Evolutionary conservation across 2,113 vertebrate species (phyloP), one percentile per base, ranked within the genome.

Genomic region (Salvelinus namaycush): DNA sequence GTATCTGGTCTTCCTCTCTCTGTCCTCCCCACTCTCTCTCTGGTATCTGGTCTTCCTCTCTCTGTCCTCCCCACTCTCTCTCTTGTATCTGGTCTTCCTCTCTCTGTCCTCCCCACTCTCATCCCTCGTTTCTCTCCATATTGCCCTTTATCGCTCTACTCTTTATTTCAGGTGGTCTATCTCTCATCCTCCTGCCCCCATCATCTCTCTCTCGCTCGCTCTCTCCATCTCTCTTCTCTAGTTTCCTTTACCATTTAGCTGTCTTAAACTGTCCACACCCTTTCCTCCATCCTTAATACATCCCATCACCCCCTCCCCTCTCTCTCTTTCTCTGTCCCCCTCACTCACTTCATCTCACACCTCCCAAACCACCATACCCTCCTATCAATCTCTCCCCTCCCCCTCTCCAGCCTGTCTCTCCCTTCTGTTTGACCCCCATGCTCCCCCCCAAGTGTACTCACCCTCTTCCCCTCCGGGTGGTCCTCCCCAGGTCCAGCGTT

Each of bases 401-500:
- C n/a, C 31, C 72, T 22, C 34, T 11, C 39, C 39, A 44, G 39
- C 51, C 13, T 12, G 57, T 67, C n/a, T 44, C 62, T 60, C 16
- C 13, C 49, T 39, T 16, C 68, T 22, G 5, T 31, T 24, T 62
- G 29, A 27, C 80, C 49, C 24, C 39, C 57, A 4, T 51, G 3
- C 79, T 27, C 62, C 31, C 59, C 44, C 44, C 24, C 51, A 14
- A 54, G 87, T 90, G 29, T 89, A 90, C 75, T 94, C 65, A 86
- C 93, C 44, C 90, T 88, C 84, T 76, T 88, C 82, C 91, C 87
- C 83, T 26, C 80, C 80, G 2, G 94, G 91, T 39, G 94, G 93
- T 87, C 95, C 93, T 89, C 94, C 96, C 97, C 96, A 97, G 0
- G 96, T 96, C 95, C 94, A 97, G 24, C 96, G 94, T 83, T 99